Evolutionary conservation across 2,888 invertebrate species (phyloP).

Genomic region (Pasiphila rectangulata): DNA sequence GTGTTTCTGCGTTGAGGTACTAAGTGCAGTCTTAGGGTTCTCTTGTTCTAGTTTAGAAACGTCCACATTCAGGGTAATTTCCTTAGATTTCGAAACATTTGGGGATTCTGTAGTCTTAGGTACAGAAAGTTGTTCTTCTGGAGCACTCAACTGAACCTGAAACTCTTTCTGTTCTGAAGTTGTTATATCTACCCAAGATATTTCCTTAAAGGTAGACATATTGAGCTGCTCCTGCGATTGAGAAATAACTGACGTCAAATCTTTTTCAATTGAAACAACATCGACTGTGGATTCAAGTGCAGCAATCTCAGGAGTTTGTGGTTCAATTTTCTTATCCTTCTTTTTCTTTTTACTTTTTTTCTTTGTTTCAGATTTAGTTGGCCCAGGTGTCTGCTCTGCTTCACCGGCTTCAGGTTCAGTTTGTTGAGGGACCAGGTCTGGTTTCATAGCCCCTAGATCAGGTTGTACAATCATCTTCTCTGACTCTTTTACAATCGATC

Average conservation of each 20-base stretch:
- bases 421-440: slow-evolving; percentile 13
- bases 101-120: too few species aligned
- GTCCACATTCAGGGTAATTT: background rate
- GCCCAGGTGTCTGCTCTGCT: slow-evolving; percentile 13
- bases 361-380: slow-evolving; percentile 42
- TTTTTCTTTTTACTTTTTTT: slow-evolving; percentile 64
- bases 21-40: slow-evolving; percentile 8
- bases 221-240: background rate
- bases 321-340: slow-evolving; percentile 48
- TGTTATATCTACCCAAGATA: slow-evolving; percentile 35
- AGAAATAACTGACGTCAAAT: too few species aligned
- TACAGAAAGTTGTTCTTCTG: background rate
- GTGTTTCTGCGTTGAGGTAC: slow-evolving; percentile 25
- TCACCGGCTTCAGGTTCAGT: slow-evolving; percentile 19
- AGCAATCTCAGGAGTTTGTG: slow-evolving; percentile 33
- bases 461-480: too few species aligned
- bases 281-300: slow-evolving; percentile 33
- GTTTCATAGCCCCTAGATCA: background rate
- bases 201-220: background rate
- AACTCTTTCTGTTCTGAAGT: slow-evolving; percentile 39
- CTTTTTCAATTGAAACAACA: slow-evolving; percentile 23
- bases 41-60: background rate
- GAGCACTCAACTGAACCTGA: slow-evolving; percentile 14
- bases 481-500: too few species aligned
- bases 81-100: background rate